phyloP scores from a whole-genome alignment of 2,113 vertebrate species.

The Sylvilagus bachmani region DNA sequence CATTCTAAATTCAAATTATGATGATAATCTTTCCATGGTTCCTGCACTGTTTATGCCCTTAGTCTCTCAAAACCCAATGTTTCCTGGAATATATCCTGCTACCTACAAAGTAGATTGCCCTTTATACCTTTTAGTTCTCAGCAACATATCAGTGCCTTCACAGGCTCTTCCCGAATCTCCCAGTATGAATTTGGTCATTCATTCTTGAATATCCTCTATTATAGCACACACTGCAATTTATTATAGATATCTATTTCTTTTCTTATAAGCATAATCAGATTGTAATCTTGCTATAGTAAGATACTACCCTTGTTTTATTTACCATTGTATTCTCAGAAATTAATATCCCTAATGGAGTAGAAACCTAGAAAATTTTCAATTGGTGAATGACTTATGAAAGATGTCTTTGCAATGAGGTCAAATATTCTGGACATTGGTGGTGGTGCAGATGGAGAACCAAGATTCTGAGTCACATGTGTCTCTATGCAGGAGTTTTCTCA shows the following conservation, averaged over 20 bases:
- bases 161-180: background rate
- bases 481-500: background rate
- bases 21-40: background rate
- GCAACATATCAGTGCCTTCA: background rate
- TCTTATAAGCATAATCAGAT: background rate
- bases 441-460: background rate
- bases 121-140: background rate
- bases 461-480: background rate
- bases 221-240: background rate
- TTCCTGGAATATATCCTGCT: background rate
- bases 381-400: background rate
- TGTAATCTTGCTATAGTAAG: background rate
- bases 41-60: background rate
- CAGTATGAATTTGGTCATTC: background rate
- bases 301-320: background rate
- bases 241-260: background rate
- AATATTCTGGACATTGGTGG: background rate
- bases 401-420: background rate
- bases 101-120: background rate
- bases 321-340: background rate
- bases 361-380: background rate
- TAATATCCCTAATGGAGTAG: background rate
- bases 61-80: background rate
- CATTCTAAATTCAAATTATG: background rate
- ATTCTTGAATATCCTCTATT: background rate